phyloP scores from a whole-genome alignment of 2,797 vertebrate genomes.

The Pseudochirops corinnae region DNA sequence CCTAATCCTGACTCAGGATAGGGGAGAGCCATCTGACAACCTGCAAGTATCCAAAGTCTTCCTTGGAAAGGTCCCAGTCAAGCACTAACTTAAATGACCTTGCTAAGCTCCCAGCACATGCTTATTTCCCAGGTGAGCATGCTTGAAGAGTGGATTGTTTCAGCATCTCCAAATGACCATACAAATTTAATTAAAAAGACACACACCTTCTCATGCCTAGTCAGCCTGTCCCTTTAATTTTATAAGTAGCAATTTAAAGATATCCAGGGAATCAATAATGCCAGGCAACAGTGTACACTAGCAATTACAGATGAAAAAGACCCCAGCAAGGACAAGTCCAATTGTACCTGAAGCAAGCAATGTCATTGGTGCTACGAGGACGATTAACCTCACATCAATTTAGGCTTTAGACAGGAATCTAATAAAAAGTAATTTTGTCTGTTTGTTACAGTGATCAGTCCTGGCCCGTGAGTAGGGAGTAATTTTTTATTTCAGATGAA shows the following conservation, averaged over 20 bases:
- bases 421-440: conserved; percentile 77
- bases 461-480: conserved; percentile 54
- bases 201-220: background rate
- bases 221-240: conserved; percentile 52
- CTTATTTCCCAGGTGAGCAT: conserved; percentile 7
- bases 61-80: conserved; percentile 25
- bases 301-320: conserved; percentile 56
- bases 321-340: background rate
- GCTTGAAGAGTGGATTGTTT: conserved; percentile 45
- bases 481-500: conserved; percentile 75
- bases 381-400: conserved; percentile 73
- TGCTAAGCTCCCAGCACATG: conserved; percentile 50
- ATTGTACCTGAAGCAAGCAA: conserved; percentile 67
- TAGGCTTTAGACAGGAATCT: conserved; percentile 74
- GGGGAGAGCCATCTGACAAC: background rate
- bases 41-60: conserved; percentile 16
- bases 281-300: conserved; percentile 52
- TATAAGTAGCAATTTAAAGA: conserved; percentile 64
- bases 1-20: conserved; percentile 24
- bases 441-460: conserved; percentile 54
- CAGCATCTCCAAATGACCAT: conserved; percentile 13
- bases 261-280: conserved; percentile 62
- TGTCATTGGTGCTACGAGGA: conserved; percentile 67
- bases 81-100: conserved; percentile 26
- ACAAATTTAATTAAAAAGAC: conserved; percentile 37